These are phyloP conservation scores for Pangasianodon hypophthalmus DNA, from an alignment of 2,113 vertebrate genomes.

Conservation along the genomic window DNA sequence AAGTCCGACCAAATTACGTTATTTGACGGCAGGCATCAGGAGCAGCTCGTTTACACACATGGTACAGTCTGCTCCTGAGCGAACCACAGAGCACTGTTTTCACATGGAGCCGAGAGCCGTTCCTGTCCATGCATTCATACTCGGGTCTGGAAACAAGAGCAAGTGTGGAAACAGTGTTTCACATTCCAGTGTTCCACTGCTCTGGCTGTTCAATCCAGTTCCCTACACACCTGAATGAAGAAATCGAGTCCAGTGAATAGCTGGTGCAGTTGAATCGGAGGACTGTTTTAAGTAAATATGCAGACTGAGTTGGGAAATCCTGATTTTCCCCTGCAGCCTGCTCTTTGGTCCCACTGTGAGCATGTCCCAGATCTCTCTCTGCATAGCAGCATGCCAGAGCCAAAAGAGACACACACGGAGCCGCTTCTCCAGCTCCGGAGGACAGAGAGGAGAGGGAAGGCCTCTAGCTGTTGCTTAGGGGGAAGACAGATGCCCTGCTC, in stretches of 20 bases:
- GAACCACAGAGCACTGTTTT: neutral
- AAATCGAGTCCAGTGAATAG: neutral
- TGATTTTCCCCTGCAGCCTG: constrained; percentile 24
- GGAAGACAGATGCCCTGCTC: constrained; percentile 72
- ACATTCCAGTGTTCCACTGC: neutral
- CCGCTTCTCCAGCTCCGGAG: constrained; percentile 32
- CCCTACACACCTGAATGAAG: constrained; percentile 2
- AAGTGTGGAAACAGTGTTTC: neutral
- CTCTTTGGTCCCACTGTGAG: constrained; percentile 31
- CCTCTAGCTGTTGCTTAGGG: constrained; percentile 64
- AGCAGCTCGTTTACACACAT: neutral
- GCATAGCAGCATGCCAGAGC: neutral
- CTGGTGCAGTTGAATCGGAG: neutral
- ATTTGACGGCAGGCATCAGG: neutral
- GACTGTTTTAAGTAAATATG: neutral
- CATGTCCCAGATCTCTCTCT: constrained; percentile 37
- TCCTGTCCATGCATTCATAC: too few relatives aligned
- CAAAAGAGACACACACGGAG: constrained; percentile 16
- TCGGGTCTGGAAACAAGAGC: neutral
- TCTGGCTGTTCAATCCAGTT: neutral
- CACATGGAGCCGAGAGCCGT: neutral
- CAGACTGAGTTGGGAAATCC: neutral
- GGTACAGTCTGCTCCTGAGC: neutral
- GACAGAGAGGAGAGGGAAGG: constrained; percentile 40
- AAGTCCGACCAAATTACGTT: neutral